These are phyloP conservation scores for Melanotaenia nigrans DNA, from an alignment of 2,797 vertebrate species.

Conservation along the genomic window DNA sequence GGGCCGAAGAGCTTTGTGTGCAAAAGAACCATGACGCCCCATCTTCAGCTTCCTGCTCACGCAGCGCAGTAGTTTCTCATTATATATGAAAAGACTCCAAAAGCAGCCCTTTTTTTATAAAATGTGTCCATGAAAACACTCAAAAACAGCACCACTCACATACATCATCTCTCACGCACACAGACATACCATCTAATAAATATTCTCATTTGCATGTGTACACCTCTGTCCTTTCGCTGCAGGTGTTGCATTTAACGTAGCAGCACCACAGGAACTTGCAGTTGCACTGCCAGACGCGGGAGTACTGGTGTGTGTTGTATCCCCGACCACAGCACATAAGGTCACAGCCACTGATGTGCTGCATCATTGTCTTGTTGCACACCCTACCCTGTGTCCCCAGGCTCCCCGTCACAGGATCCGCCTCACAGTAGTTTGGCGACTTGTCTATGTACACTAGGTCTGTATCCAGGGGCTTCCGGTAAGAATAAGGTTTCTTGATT, in stretches of 20 bases:
- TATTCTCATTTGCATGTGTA: slow-evolving; percentile 94
- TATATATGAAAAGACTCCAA: slow-evolving; percentile 40
- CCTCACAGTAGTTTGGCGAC: slow-evolving; percentile 97
- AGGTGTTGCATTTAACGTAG: slow-evolving; percentile 98
- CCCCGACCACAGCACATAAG: slow-evolving; percentile 98
- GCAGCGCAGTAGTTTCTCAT: slow-evolving; percentile 49
- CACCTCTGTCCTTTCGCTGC: slow-evolving; percentile 97
- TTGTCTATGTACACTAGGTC: slow-evolving; percentile 97
- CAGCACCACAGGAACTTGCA: slow-evolving; percentile 99
- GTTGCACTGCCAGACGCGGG: slow-evolving; percentile 97
- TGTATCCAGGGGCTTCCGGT: slow-evolving; percentile 96
- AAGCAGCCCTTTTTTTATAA: slow-evolving; percentile 39
- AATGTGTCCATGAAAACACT: slow-evolving; percentile 51
- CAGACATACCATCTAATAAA: slow-evolving; percentile 62
- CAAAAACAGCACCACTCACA: slow-evolving; percentile 39
- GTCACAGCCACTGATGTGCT: slow-evolving; percentile 93
- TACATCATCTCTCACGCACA: slow-evolving; percentile 5
- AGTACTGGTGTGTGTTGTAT: slow-evolving; percentile 98
- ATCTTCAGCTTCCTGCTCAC: slow-evolving; percentile 46
- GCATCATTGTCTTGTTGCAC: slow-evolving; percentile 95
- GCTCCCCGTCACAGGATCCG: slow-evolving; percentile 90
- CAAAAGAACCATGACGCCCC: slow-evolving; percentile 63
- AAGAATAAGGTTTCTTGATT: slow-evolving; percentile 94
- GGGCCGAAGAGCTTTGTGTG: slow-evolving; percentile 68
- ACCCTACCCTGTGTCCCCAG: slow-evolving; percentile 94